phyloP scores from a whole-genome alignment of 2,797 vertebrate genomes.

The Peromyscus nudipes region DNA sequence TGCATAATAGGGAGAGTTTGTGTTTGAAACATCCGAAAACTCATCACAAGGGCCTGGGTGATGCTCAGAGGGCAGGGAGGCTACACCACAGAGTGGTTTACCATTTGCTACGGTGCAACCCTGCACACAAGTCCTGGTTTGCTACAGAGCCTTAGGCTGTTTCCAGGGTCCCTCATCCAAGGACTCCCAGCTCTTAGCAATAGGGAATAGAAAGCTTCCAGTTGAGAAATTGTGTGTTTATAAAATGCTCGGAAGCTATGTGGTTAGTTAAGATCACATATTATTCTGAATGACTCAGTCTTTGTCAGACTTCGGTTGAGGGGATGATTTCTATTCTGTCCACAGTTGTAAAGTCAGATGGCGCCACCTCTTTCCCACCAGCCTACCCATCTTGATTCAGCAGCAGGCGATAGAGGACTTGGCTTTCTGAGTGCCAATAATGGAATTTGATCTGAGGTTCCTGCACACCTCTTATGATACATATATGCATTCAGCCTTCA shows the following conservation, averaged over 20 bases:
- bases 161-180: neutral
- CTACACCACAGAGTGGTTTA: accelerated
- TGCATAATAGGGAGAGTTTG: neutral
- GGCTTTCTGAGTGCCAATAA: slow-evolving; percentile 43
- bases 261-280: slow-evolving; percentile 18
- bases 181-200: slow-evolving; percentile 17
- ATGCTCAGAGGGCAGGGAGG: neutral
- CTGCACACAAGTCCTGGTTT: neutral
- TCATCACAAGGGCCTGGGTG: neutral
- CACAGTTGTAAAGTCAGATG: neutral
- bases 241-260: slow-evolving; percentile 2
- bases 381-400: neutral
- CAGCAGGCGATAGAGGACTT: neutral
- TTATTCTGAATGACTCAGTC: slow-evolving; percentile 49
- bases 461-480: neutral
- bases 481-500: slow-evolving; percentile 2
- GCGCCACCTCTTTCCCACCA: neutral
- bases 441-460: neutral
- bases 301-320: slow-evolving; percentile 45
- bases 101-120: accelerated
- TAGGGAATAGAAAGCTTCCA: slow-evolving; percentile 32
- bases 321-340: slow-evolving; percentile 34
- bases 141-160: neutral
- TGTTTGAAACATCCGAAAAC: slow-evolving; percentile 32
- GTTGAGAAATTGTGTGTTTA: slow-evolving; percentile 74